These are phyloP conservation scores for Trichechus manatus DNA, from an alignment of 2,113 vertebrate species.

Conservation along the genomic window DNA sequence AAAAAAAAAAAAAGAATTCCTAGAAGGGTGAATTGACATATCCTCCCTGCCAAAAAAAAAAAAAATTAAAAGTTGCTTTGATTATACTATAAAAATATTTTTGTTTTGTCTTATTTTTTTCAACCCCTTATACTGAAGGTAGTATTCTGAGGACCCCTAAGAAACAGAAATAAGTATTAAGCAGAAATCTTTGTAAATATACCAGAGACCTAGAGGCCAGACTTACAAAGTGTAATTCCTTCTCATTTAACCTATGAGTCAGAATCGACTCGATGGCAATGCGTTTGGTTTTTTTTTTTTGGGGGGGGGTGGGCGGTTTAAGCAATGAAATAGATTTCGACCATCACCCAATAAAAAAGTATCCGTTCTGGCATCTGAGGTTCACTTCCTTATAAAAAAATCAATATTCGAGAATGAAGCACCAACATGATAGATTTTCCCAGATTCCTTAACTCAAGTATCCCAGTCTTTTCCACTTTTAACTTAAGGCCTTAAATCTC, in stretches of 20 bases:
- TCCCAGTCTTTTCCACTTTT: background rate
- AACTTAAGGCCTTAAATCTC: background rate
- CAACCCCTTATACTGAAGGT: background rate
- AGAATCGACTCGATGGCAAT: background rate
- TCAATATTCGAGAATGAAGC: background rate
- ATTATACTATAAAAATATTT: background rate
- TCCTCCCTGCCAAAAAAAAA: background rate
- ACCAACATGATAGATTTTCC: background rate
- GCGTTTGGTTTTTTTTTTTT: background rate
- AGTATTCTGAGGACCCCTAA: background rate
- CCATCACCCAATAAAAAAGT: conserved; percentile 48
- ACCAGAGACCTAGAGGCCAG: conserved; percentile 43
- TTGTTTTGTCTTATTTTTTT: background rate
- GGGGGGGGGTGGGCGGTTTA: background rate
- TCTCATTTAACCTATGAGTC: background rate
- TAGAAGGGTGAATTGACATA: background rate
- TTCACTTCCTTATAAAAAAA: conserved; percentile 67
- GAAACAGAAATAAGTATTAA: background rate
- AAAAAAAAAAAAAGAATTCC: background rate
- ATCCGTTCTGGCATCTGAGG: conserved; percentile 48
- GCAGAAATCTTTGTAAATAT: conserved; percentile 8
- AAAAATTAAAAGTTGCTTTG: background rate
- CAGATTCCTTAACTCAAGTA: background rate
- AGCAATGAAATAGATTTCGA: conserved; percentile 33
- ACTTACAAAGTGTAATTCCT: background rate